Evolutionary conservation across 2,797 vertebrate species (phyloP).

Genomic region (Falco novaeseelandiae): DNA sequence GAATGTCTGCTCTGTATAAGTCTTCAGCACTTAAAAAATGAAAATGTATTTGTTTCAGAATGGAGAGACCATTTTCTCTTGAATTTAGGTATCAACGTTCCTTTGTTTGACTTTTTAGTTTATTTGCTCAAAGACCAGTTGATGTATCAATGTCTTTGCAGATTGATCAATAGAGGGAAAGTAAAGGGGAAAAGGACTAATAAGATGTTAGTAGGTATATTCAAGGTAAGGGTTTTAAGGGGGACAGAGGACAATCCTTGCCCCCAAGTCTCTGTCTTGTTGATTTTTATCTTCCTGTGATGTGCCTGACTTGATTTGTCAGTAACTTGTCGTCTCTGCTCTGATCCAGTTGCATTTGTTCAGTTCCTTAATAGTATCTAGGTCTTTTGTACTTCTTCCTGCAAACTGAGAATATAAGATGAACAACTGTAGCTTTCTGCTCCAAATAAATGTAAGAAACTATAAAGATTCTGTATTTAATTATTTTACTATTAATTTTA

Average conservation of each 20-base stretch:
- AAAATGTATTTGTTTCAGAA: neutral
- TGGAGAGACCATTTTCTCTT: neutral
- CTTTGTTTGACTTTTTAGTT: neutral
- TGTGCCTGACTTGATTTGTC: conserved; percentile 22
- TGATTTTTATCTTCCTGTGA: conserved; percentile 3
- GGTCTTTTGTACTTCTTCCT: neutral
- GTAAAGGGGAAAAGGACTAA: neutral
- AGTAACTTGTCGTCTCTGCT: neutral
- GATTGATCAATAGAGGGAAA: neutral
- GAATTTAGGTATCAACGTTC: neutral
- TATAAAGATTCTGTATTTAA: neutral
- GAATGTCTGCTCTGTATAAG: neutral
- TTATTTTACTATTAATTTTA: neutral
- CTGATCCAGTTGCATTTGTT: neutral
- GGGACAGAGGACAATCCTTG: neutral
- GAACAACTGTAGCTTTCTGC: neutral
- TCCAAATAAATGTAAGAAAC: neutral
- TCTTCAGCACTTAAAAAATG: neutral
- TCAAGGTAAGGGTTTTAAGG: neutral
- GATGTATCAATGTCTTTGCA: neutral
- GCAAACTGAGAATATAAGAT: neutral
- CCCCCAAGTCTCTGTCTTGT: neutral
- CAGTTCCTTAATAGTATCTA: neutral
- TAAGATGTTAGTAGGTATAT: neutral
- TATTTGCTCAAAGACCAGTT: neutral